Conservation (phyloP, 2,888 invertebrate genomes). For the Sminthurides aquaticus region DNA sequence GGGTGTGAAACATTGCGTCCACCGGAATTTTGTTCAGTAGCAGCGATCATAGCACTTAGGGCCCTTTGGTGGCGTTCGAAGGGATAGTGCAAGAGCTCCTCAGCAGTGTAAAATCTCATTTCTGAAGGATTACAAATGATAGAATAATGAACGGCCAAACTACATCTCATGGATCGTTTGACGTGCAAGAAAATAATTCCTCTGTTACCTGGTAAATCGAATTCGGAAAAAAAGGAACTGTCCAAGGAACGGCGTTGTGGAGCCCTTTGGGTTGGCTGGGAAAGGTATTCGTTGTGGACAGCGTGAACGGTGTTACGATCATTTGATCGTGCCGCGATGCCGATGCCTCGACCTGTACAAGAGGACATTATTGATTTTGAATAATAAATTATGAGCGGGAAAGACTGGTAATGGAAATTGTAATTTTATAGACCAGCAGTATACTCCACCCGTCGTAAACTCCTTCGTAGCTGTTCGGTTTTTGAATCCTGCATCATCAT, state of each 20-base stretch:
- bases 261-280: neutral
- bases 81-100: slow-evolving; percentile 10
- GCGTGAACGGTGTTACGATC: neutral
- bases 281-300: neutral
- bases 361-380: too few relatives aligned
- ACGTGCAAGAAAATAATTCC: neutral
- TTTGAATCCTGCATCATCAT: too few relatives aligned
- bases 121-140: neutral
- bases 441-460: too few relatives aligned
- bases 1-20: too few relatives aligned
- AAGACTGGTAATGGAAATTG: too few relatives aligned
- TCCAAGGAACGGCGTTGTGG: neutral
- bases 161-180: too few relatives aligned
- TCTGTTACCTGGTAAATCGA: neutral
- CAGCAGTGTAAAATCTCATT: slow-evolving; percentile 19
- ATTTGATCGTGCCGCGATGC: neutral
- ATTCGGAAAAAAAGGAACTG: neutral
- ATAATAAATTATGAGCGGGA: too few relatives aligned
- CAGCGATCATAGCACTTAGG: neutral
- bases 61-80: slow-evolving; percentile 9
- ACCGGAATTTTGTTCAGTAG: neutral
- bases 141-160: neutral
- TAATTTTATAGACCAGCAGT: too few relatives aligned
- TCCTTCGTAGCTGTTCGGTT: too few relatives aligned
- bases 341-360: too few relatives aligned